Percentiles rank a stretch among this genome's conserved stretches.
phyloP scores from a whole-genome alignment of 1,140 invertebrate species.

The Protaetia brevitarsis region DNA sequence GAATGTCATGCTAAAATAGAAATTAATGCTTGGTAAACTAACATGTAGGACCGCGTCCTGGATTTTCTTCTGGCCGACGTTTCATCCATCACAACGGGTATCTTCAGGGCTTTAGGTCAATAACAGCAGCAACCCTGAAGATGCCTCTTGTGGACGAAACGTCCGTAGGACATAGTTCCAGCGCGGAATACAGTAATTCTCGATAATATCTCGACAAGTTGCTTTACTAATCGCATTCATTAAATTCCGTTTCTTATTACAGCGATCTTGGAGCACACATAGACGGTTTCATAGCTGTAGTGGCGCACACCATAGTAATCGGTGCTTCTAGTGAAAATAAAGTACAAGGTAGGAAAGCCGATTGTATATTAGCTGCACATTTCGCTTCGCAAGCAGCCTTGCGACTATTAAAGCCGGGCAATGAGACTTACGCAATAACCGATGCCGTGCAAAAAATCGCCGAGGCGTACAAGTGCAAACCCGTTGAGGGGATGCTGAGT shows the following conservation, averaged over 20 bases:
- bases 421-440: slow-evolving; percentile 80
- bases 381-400: slow-evolving; percentile 92
- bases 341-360: slow-evolving; percentile 84
- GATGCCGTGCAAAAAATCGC: slow-evolving; percentile 91
- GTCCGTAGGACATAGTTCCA: no score
- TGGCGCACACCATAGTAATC: slow-evolving; percentile 92
- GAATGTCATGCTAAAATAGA: no score
- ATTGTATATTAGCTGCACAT: slow-evolving; percentile 93
- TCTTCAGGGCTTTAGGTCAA: no score
- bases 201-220: not conserved
- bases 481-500: slow-evolving; percentile 98
- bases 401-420: slow-evolving; percentile 86
- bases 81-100: no score
- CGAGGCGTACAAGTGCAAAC: slow-evolving; percentile 92
- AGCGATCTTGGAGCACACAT: slow-evolving; percentile 97
- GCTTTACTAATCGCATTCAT: not conserved
- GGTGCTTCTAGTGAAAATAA: slow-evolving; percentile 71
- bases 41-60: no score
- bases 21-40: no score
- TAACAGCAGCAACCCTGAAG: no score
- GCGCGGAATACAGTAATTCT: no score
- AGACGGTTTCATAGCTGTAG: slow-evolving; percentile 98
- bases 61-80: no score
- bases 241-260: slow-evolving; percentile 45
- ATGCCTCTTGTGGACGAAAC: no score